phyloP scores from a whole-genome alignment of 2,113 vertebrate species.

The Periophthalmus modestus region DNA sequence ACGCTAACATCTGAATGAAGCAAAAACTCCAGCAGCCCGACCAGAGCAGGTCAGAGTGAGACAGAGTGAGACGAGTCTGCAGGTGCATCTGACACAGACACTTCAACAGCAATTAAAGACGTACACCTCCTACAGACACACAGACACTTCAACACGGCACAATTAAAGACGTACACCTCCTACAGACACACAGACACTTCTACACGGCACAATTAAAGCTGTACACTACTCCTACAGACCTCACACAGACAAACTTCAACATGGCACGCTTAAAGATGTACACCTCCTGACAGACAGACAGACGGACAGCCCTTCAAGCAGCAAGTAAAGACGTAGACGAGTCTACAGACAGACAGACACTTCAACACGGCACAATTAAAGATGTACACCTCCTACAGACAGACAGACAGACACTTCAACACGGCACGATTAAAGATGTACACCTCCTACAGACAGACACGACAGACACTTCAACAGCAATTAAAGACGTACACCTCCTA shows the following conservation, averaged over 20 bases:
- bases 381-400: conserved; percentile 6
- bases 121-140: too few relatives aligned
- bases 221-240: too few relatives aligned
- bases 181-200: not conserved
- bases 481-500: too few relatives aligned
- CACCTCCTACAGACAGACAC: not conserved
- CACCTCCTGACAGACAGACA: not conserved
- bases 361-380: conserved; percentile 38
- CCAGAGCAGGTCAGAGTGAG: not conserved
- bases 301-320: too few relatives aligned
- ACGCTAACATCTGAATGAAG: not conserved
- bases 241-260: too few relatives aligned
- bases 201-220: too few relatives aligned
- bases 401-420: not conserved
- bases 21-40: not conserved
- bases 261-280: too few relatives aligned
- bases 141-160: conserved; percentile 31
- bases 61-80: conserved; percentile 17
- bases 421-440: too few relatives aligned
- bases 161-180: conserved; percentile 31
- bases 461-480: too few relatives aligned
- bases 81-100: conserved; percentile 72
- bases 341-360: too few relatives aligned
- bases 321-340: too few relatives aligned
- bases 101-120: too few relatives aligned